Percentiles rank a stretch among this genome's conserved stretches.
phyloP scores from a whole-genome alignment of 2,113 vertebrate genomes.

The Bufo gargarizans region DNA sequence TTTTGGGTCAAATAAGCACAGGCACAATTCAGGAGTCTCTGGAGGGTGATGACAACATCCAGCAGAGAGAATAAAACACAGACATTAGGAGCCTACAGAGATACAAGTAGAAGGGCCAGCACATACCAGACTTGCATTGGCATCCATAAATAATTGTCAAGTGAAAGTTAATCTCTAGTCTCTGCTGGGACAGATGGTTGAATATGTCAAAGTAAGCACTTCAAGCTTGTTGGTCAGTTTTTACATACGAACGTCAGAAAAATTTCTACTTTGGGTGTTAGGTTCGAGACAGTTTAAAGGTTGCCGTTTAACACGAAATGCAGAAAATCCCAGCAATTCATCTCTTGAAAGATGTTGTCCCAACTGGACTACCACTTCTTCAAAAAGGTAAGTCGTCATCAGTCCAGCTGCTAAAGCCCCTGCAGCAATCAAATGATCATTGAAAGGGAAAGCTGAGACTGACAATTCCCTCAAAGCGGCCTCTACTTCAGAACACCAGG shows the following conservation, averaged over 20 bases:
- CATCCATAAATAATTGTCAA: constrained; percentile 48
- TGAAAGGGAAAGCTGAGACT: background rate
- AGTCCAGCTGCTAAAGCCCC: background rate
- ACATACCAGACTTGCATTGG: constrained; percentile 35
- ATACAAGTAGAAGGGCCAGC: constrained; percentile 27
- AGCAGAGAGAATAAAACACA: constrained; percentile 23
- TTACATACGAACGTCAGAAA: background rate
- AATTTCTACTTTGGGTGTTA: background rate
- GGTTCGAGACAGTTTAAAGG: background rate
- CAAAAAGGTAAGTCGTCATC: background rate
- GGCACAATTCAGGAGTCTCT: constrained; percentile 13
- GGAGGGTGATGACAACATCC: constrained; percentile 22
- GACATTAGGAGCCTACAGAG: background rate
- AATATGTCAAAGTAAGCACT: constrained; percentile 19
- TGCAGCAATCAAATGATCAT: background rate
- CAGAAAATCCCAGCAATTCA: background rate
- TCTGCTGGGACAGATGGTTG: constrained; percentile 32
- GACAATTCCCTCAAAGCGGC: background rate
- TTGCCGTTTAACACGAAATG: background rate
- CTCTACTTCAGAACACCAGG: background rate
- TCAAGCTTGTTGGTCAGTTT: background rate
- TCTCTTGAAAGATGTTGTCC: background rate
- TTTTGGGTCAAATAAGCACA: constrained; percentile 4
- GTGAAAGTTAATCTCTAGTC: constrained; percentile 51
- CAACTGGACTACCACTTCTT: background rate